These are phyloP conservation scores for Agapornis canus DNA, from an alignment of 2,797 vertebrate genomes.

Conservation along the genomic window DNA sequence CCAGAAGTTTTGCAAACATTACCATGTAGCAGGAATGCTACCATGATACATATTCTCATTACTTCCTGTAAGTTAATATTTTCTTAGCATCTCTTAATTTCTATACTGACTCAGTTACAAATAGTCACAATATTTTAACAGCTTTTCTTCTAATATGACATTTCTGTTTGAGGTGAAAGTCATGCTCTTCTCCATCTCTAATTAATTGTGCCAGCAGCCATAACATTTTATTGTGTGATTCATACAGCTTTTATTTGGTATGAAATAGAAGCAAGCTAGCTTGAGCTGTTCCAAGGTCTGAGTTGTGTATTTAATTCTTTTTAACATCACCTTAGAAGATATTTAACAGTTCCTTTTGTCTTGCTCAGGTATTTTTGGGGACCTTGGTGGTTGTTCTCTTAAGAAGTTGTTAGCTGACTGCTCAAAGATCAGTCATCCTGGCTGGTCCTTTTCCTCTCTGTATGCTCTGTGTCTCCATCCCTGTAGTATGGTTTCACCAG, in stretches of 20 bases:
- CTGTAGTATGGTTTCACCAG: background rate
- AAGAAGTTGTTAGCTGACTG: background rate
- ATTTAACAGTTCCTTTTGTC: constrained; percentile 37
- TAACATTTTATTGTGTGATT: constrained; percentile 69
- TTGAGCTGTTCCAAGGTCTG: constrained; percentile 48
- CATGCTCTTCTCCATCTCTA: constrained; percentile 56
- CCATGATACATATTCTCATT: background rate
- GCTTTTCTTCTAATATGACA: constrained; percentile 31
- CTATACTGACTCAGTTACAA: background rate
- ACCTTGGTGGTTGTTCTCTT: background rate
- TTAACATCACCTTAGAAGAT: constrained; percentile 47
- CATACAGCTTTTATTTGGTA: constrained; percentile 70
- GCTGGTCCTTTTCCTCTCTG: background rate
- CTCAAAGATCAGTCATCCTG: background rate
- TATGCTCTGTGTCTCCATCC: accelerated
- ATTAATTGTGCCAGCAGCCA: constrained; percentile 70
- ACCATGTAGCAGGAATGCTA: background rate
- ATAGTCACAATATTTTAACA: constrained; percentile 38
- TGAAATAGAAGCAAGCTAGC: constrained; percentile 56
- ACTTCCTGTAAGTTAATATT: constrained; percentile 30
- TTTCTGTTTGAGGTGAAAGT: constrained; percentile 61
- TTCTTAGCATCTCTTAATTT: constrained; percentile 24
- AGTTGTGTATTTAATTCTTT: constrained; percentile 62
- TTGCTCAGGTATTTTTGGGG: background rate
- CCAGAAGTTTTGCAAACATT: background rate